These are phyloP conservation scores for Larimichthys crocea DNA, from an alignment of 2,113 vertebrate genomes.

Conservation along the genomic window DNA sequence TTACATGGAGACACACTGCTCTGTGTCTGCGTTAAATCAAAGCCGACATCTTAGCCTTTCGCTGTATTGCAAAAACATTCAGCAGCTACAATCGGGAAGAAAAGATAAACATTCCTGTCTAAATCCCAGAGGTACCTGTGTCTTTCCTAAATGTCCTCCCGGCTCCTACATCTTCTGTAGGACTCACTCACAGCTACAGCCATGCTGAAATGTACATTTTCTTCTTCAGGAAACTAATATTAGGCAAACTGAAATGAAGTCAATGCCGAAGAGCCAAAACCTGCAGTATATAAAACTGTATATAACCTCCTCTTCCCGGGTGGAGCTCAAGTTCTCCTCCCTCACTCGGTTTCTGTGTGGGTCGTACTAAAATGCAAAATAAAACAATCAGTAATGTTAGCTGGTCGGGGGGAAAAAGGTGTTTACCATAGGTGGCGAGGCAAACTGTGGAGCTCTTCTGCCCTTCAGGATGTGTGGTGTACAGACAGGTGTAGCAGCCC, in stretches of 20 bases:
- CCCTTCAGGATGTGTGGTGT: conserved; percentile 66
- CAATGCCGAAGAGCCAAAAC: too few relatives aligned
- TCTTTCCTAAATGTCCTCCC: conserved; percentile 8
- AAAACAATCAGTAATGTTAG: background rate
- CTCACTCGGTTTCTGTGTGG: background rate
- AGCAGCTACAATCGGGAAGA: conserved; percentile 18
- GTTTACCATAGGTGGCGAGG: conserved; percentile 81
- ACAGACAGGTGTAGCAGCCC: conserved; percentile 85
- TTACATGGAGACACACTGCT: conserved; percentile 57
- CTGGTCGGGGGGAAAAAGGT: background rate
- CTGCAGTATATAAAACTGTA: background rate
- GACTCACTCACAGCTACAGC: background rate
- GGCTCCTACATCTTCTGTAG: background rate
- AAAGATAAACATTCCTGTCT: conserved; percentile 59
- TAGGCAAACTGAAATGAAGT: too few relatives aligned
- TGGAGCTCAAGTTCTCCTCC: background rate
- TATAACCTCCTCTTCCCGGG: background rate
- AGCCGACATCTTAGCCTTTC: conserved; percentile 17
- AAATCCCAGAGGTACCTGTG: conserved; percentile 36
- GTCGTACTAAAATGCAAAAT: background rate
- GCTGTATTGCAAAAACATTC: conserved; percentile 40
- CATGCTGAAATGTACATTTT: background rate
- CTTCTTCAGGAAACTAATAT: too few relatives aligned
- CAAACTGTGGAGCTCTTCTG: conserved; percentile 77
- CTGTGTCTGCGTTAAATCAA: conserved; percentile 55